Evolutionary conservation across 2,888 invertebrate genomes (phyloP).

Genomic region (Drosophila nr. fundita): DNA sequence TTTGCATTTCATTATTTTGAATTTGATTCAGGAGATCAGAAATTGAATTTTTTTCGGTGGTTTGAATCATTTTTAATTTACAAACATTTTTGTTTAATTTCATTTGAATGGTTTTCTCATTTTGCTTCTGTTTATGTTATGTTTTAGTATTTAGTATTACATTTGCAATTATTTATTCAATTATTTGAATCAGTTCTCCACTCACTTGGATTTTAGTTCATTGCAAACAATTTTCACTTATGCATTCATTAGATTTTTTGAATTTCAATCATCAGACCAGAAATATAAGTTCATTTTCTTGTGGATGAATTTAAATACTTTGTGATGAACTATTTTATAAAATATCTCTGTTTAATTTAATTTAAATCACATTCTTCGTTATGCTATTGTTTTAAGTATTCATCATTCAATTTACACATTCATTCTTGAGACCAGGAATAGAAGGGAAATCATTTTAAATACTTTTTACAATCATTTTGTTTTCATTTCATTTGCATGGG

Average conservation of each 20-base stretch:
- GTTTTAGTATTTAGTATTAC: background rate
- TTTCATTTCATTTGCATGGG: background rate
- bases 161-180: background rate
- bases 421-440: background rate
- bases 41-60: background rate
- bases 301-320: background rate
- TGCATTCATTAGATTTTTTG: background rate
- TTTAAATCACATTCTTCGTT: background rate
- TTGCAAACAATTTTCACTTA: background rate
- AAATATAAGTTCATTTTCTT: background rate
- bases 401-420: background rate
- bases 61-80: background rate
- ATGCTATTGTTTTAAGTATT: background rate
- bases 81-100: background rate
- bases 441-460: background rate
- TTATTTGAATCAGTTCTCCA: background rate
- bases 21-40: slow-evolving; percentile 22
- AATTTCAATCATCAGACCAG: slow-evolving; percentile 21
- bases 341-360: background rate
- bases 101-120: background rate
- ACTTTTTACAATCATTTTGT: background rate
- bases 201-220: background rate
- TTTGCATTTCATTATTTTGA: background rate
- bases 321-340: background rate
- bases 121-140: background rate